These are phyloP conservation scores for Carposina sasakii DNA, from an alignment of 1,140 invertebrate species.

Conservation along the genomic window DNA sequence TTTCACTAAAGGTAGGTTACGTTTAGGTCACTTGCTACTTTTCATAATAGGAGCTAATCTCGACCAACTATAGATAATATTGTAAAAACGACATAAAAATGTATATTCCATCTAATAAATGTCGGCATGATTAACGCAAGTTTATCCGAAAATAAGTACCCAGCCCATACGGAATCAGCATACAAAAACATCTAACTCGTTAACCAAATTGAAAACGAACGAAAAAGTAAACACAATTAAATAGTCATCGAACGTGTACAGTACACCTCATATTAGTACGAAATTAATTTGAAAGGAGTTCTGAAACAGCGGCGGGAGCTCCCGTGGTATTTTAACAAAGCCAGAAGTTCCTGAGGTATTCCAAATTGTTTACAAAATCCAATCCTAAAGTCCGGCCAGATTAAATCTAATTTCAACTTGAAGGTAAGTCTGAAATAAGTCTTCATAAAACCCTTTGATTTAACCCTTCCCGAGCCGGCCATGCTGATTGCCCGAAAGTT, in stretches of 20 bases:
- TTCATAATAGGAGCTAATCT: no score
- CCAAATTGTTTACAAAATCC: conserved; percentile 73
- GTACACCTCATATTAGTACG: conserved; percentile 57
- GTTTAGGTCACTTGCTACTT: no score
- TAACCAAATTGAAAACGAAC: conserved; percentile 16
- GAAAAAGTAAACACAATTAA: conserved; percentile 48
- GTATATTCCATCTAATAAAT: no score
- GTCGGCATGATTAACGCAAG: no score
- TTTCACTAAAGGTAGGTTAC: no score
- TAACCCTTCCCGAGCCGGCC: conserved; percentile 61
- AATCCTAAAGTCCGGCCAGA: conserved; percentile 71
- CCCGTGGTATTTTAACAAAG: conserved; percentile 70
- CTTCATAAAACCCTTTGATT: conserved; percentile 73
- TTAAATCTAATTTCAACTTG: conserved; percentile 73
- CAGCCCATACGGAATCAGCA: no score
- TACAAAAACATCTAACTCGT: no score
- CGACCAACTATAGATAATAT: no score
- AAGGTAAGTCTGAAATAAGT: conserved; percentile 73
- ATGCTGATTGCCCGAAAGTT: conserved; percentile 70
- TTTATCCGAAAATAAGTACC: no score
- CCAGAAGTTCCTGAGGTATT: conserved; percentile 68
- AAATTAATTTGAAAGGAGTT: conserved; percentile 67
- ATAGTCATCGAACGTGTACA: conserved; percentile 40
- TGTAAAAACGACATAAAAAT: no score
- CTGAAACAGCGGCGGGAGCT: conserved; percentile 62